Evolutionary conservation across 23 tunicate genomes (phyloP).

Genomic region (Styela plicata): DNA sequence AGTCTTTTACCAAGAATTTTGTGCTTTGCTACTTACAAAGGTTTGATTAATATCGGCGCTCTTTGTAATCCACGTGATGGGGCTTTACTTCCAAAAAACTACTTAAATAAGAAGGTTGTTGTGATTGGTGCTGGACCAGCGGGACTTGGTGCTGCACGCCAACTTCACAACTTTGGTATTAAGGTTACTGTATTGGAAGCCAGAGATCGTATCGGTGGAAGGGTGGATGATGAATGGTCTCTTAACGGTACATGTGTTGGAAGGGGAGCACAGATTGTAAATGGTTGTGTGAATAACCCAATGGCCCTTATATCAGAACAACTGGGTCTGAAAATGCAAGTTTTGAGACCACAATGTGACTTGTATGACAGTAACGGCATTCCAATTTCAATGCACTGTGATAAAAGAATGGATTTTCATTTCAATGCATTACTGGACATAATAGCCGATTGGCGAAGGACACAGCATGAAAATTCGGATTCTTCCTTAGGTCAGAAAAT

Average conservation of each 20-base stretch:
- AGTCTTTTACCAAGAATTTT: constrained; percentile 47
- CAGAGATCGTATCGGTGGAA: constrained; percentile 80
- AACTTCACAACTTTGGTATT: constrained; percentile 91
- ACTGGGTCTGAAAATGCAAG: constrained; percentile 65
- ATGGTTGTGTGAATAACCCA: constrained; percentile 85
- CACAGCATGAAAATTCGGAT: constrained; percentile 60
- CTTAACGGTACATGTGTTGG: constrained; percentile 79
- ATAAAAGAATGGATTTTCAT: constrained; percentile 88
- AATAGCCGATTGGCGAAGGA: constrained; percentile 82
- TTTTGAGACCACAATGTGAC: constrained; percentile 63
- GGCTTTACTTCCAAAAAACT: constrained; percentile 20
- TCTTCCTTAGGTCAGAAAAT: constrained; percentile 83
- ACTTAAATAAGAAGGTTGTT: constrained; percentile 38
- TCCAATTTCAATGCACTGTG: constrained; percentile 54
- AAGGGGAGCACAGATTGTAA: constrained; percentile 79
- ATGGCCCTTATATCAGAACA: constrained; percentile 73
- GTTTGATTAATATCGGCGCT: constrained; percentile 63
- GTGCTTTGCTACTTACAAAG: constrained; percentile 57
- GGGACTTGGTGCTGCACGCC: constrained; percentile 82
- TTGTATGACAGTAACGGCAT: constrained; percentile 40
- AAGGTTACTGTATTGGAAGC: constrained; percentile 77
- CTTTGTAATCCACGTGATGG: constrained; percentile 22
- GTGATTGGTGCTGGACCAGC: constrained; percentile 93
- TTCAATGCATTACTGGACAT: constrained; percentile 82
- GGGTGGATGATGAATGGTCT: constrained; percentile 89